Percentiles rank a stretch among this genome's conserved stretches.
These are phyloP conservation scores for Myotis planiceps DNA, from an alignment of 2,797 vertebrate species.

Conservation along the genomic window DNA sequence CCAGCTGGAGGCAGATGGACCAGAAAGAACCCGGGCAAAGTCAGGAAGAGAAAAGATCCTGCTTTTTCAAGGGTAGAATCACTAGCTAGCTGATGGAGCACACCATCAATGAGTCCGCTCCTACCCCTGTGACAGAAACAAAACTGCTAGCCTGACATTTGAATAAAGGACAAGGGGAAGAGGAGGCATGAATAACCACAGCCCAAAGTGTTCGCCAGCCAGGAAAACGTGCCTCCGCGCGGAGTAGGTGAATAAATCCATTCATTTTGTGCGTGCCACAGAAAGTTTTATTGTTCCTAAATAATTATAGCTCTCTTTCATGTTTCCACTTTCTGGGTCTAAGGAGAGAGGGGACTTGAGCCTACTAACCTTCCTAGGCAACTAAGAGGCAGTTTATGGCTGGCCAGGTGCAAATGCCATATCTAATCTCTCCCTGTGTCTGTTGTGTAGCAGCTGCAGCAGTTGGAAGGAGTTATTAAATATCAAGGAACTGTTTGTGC, in stretches of 20 bases:
- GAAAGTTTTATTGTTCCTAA: slow-evolving; percentile 79
- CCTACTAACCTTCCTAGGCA: slow-evolving; percentile 60
- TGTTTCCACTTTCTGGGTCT: slow-evolving; percentile 72
- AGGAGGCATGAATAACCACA: background rate
- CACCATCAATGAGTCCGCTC: accelerated
- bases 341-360: slow-evolving; percentile 56
- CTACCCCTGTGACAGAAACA: background rate
- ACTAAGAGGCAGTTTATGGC: slow-evolving; percentile 86
- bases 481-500: slow-evolving; percentile 83
- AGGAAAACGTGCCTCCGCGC: background rate
- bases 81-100: background rate
- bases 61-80: background rate
- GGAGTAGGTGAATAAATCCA: slow-evolving; percentile 66
- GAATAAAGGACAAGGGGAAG: background rate
- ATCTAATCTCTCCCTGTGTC: slow-evolving; percentile 94
- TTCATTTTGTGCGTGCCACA: background rate
- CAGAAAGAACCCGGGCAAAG: background rate
- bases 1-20: background rate
- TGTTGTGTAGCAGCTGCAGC: slow-evolving; percentile 90
- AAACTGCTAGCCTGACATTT: background rate
- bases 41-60: background rate
- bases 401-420: slow-evolving; percentile 93
- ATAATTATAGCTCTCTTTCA: slow-evolving; percentile 79
- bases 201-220: background rate
- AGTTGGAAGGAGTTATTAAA: slow-evolving; percentile 89